Evolutionary conservation across 2,888 invertebrate species (phyloP).

Genomic region (Stenodema calcarata): DNA sequence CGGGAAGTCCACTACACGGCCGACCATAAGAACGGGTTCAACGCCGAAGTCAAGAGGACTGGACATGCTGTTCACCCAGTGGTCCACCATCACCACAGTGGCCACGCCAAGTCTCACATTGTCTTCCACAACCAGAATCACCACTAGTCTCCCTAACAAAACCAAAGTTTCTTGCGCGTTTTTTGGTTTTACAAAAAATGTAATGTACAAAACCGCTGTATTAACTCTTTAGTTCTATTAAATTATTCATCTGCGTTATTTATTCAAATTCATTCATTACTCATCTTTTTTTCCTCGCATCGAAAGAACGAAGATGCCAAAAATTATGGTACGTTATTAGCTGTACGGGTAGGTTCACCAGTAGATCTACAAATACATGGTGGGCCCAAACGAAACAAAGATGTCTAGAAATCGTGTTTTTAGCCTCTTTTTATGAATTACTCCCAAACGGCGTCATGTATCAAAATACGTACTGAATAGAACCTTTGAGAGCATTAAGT

Average conservation of each 20-base stretch:
- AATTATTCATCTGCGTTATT: background rate
- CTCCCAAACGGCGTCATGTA: no score
- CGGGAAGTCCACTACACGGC: constrained; percentile 47
- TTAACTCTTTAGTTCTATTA: background rate
- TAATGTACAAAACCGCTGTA: background rate
- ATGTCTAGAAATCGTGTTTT: no score
- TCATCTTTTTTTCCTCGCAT: no score
- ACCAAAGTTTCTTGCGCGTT: background rate
- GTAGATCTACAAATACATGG: no score
- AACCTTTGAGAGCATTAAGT: no score
- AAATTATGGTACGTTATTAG: no score
- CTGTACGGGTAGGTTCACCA: no score
- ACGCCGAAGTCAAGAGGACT: constrained; percentile 42
- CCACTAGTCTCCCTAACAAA: background rate
- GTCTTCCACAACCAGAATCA: background rate
- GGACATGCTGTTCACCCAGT: constrained; percentile 36
- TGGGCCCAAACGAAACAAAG: no score
- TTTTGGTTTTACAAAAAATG: constrained; percentile 19
- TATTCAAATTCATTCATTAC: background rate
- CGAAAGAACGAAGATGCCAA: no score
- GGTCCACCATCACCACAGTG: background rate
- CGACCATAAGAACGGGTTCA: constrained; percentile 44
- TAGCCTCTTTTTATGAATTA: no score
- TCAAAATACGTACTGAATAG: no score
- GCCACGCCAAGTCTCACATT: background rate